Percentiles rank a stretch among this genome's conserved stretches.
phyloP scores from a whole-genome alignment of 2,113 vertebrate genomes.

The Murina feae region DNA sequence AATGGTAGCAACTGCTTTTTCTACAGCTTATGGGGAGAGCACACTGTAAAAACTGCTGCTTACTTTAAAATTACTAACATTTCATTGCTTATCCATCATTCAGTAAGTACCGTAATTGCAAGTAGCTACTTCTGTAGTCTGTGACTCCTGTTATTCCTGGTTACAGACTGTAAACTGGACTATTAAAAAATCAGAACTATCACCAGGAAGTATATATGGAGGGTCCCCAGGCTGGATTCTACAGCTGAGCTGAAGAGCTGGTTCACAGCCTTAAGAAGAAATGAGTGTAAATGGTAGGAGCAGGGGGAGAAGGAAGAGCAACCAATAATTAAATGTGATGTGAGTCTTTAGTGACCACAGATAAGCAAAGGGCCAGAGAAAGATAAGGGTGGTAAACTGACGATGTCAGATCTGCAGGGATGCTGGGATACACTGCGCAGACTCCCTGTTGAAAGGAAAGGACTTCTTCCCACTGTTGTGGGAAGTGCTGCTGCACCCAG shows the following conservation, averaged over 20 bases:
- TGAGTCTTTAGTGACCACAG: not conserved
- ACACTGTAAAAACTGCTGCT: not conserved
- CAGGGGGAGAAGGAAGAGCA: not conserved
- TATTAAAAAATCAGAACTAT: not conserved
- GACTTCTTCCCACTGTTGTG: not conserved
- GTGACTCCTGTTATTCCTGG: no score
- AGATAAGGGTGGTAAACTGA: not conserved
- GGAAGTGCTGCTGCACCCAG: not conserved
- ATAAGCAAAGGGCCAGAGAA: constrained; percentile 17
- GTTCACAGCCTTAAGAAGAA: not conserved
- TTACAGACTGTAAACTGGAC: no score
- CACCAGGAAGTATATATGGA: not conserved
- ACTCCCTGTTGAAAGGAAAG: not conserved
- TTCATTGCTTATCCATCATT: no score
- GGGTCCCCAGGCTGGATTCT: not conserved
- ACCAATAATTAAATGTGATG: not conserved
- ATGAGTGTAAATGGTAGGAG: not conserved
- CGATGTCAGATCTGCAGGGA: not conserved
- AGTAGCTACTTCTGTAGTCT: no score
- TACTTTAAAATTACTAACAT: no score
- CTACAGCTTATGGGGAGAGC: not conserved
- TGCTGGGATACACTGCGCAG: not conserved
- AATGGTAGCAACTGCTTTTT: not conserved
- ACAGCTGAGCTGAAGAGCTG: not conserved
- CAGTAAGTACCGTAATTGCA: no score